phyloP scores from a whole-genome alignment of 2,888 invertebrate genomes.

The Torymus auratus region DNA sequence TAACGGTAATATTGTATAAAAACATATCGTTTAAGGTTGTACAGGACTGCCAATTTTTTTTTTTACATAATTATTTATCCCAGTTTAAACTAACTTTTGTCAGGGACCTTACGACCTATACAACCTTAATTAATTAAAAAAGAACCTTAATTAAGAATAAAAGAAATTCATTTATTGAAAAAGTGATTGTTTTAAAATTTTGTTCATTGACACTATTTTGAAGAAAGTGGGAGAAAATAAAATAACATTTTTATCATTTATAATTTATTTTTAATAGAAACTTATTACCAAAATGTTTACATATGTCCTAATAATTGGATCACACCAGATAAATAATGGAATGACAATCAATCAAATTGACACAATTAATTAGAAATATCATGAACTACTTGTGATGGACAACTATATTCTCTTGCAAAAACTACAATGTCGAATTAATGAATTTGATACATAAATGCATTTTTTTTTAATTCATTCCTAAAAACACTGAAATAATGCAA shows the following conservation, averaged over 20 bases:
- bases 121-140: too few relatives aligned
- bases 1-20: not conserved
- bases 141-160: too few relatives aligned
- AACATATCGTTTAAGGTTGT: not conserved
- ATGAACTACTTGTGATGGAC: not conserved
- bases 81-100: too few relatives aligned
- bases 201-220: too few relatives aligned
- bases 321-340: slow-evolving; percentile 7
- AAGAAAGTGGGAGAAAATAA: not conserved
- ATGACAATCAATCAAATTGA: not conserved
- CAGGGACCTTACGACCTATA: too few relatives aligned
- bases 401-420: not conserved
- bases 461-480: not conserved
- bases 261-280: slow-evolving; percentile 28
- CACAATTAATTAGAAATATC: slow-evolving; percentile 2
- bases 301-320: slow-evolving; percentile 14
- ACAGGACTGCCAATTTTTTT: too few relatives aligned
- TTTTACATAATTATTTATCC: too few relatives aligned
- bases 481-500: not conserved
- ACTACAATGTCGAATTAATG: not conserved
- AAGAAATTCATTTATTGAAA: too few relatives aligned
- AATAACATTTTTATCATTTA: not conserved
- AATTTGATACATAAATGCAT: slow-evolving; percentile 9
- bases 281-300: slow-evolving; percentile 26
- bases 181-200: too few relatives aligned